Base-by-base conservation (phyloP, 2,113 vertebrate genomes). In the Neolamprologus ventralis region DNA sequence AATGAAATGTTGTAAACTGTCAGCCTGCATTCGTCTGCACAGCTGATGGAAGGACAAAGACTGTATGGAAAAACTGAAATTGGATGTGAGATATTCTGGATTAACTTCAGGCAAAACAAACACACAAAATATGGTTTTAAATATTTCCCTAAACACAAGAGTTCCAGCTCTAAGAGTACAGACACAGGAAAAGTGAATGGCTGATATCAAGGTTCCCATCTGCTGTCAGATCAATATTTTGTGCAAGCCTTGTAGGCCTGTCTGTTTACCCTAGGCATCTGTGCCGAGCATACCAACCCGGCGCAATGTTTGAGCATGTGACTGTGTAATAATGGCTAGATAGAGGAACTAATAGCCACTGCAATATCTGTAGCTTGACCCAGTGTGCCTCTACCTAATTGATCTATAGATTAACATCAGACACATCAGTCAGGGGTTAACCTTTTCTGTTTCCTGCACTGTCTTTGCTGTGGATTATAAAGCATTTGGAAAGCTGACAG, bases 211-310 rank as follows among this genome's bases (percentile, higher is more conserved):
- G 95, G 93, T 95, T 96, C 95, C 94, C 94, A 95, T 95, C 96
- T 96, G 96, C 95, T 96, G 94, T 96, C 94, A 94, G 96, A 97
- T 97, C 96, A 96, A 97, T 97, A 97, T 96, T 96, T 96, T 95
- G 93, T 95, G 92, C 92, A 91, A 96, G 94, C 94, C 95, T 96
- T 93, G 93, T 95, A 94, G 96, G 94, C 91, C 88, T 94, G 88
- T 96, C 91, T 97, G 96, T 97, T 97, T 97, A 96, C 96, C 90
- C 95, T 95, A 89, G 89, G 95, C 94, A 94, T 96, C 93, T 96
- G 95, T 96, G 93, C 95, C 94, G 93, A 91, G 94, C 96, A 95
- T 95, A 96, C 95, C 93, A 95, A 96, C 91, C 93, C 95, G 75
- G 86, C 73, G 84, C 95, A 94, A 94, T 96, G 95, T 96, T 96